Evolutionary conservation across 2,113 vertebrate genomes (phyloP), one percentile per base, ranked within the genome.

Genomic region (Triplophysa siluroides): DNA sequence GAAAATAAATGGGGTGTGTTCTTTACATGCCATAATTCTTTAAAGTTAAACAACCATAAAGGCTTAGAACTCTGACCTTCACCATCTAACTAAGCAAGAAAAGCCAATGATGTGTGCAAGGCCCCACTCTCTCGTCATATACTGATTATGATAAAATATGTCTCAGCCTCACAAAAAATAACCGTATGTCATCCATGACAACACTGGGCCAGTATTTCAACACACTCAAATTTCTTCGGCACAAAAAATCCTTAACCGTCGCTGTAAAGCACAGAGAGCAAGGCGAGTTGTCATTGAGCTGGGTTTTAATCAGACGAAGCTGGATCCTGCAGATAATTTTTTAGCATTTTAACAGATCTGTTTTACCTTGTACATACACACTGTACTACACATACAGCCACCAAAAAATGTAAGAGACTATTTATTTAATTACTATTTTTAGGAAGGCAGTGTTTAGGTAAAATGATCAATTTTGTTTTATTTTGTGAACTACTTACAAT

Each of bases 71-170:
- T 94, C 91, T 95, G 96, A 97, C 96, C 96, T 97, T 98, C 94
- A 92, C 88, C 89, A 93, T 92, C 90, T 96, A 96, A 96, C 95
- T 93, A 94, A 95, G 94, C 95, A 94, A 88, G 92, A 94, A 95
- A 94, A 96, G 91, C 92, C 95, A 95, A 96, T 96, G 95, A 95
- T 96, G 95, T 97, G 96, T 95, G 94, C 93, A 93, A 95, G 94
- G 93, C 92, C 94, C 91, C 91, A 41, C 75, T 64, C 74, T 52
- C 94, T 93, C 88, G 90, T 89, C 92, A 88, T 81, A 87, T 76
- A 89, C 95, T 94, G 93, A 96, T 96, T 94, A 96, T 93, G 95
- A 96, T 96, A 93, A 97, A 98, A 96, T 94, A 95, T 93, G 92
- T 90, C 92, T 91, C 89, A 10, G 90, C 81, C 90, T 89, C 81